Evolutionary conservation across 2,888 invertebrate species (phyloP), one percentile per base, ranked within the genome.

Genomic region (Torymus texanus): DNA sequence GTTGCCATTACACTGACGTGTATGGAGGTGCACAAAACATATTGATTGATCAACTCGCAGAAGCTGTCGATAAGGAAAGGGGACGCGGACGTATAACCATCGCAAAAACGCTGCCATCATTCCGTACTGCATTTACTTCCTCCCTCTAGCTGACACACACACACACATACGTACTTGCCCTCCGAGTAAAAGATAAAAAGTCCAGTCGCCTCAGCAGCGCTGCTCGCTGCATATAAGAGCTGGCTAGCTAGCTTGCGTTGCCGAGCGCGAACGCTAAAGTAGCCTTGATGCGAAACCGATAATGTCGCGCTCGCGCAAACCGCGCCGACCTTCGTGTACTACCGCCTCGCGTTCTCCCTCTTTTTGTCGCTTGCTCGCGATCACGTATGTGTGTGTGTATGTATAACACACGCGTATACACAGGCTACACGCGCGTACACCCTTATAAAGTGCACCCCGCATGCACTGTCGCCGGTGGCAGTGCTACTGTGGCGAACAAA

Each of bases 201-300:
- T 79, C 55, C 66, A 62, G 68, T 58, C 58, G 56, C 66, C 61
- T 75, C 59, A 21, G 21, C 21, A 21, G 21, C 63, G 18, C 2
- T 16, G 62, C 16, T 24, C 41, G 70, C 67, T 61, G 75, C 75
- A 59, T 29, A 75, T 67, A 61, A 75, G 65, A 51, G 21, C 13
- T 24, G 61, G 53, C 24, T 21, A 21, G 21, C 21, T 21, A n/a
- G 65, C 18, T 50, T 12, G 18, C 61, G 86, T 41, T 8, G 41
- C 41, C 41, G 41, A 41, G 41, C 13, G 66, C 61, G 51, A 58
- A 55, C 53, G 87, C 55, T 84, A 85, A 88, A 87, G 84, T 83
- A 81, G 84, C 83, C 82, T 87, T 88, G 89, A 89, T 89, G 88
- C 85, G 87, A 89, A 89, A 88, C 88, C 89, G 88, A 89, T 89